Base-by-base conservation (phyloP, 2,797 vertebrate genomes). In the Yasuhikotakia modesta region DNA sequence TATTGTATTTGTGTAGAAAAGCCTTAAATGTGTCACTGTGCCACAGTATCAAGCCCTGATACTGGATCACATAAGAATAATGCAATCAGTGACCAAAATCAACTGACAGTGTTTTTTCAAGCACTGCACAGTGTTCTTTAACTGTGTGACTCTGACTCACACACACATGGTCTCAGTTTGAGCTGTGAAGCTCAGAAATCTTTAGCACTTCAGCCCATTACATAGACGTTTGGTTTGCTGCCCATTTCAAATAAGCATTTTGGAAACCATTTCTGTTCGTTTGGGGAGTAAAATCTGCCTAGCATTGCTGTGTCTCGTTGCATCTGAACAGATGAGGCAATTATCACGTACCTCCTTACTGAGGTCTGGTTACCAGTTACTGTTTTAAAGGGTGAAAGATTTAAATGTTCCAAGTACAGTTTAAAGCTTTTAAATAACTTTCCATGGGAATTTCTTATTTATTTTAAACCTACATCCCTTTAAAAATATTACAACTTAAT, bases 51-150 rank as follows among this genome's bases (percentile, higher is more conserved):
- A 50, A 70, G 19, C 35, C 14, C 35, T 68, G 39, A 22, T 13
- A 61, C 46, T 27, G 30, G 22, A 30, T 64, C 46, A 13, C 4
- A 32, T 67, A 66, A 55, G 24, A 55, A 12, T 48, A 35, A 10
- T 27, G 6, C 14, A 6, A 17, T 35, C 32, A 52, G 24, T n/a
- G 17, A 45, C 53, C 4, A 24, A 55, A 75, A 12, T 43, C 35
- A 73, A 39, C n/a, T 48, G 24, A 74, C 27, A 72, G 55, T 52
- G 68, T 76, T 52, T 76, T 79, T 53, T 55, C 12, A 50, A 68
- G 55, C 73, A 81, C 53, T 50, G 70, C 71, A 70, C 46, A 24
- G 22, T 75, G 81, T 76, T 76, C 45, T n/a, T 74, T 71, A 17
- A 58, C 16, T 35, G 58, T 60, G 45, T 60, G 55, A 76, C 39